These are phyloP conservation scores for Megastigmus dorsalis DNA, from an alignment of 2,888 invertebrate species.

Conservation along the genomic window DNA sequence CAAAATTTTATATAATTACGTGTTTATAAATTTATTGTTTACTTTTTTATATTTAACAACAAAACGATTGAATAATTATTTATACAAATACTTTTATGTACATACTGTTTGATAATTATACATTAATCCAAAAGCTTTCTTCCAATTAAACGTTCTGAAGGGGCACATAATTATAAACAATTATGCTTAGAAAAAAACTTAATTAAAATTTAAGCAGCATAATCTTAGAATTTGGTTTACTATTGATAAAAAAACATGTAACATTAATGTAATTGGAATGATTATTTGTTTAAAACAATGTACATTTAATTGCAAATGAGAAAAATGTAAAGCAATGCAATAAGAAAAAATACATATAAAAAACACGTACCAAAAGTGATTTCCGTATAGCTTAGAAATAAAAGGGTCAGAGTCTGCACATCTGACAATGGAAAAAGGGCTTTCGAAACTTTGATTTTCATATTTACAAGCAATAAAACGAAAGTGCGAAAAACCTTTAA, in stretches of 20 bases:
- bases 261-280: too few species aligned
- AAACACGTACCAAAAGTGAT: conserved; percentile 42
- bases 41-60: not conserved
- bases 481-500: not conserved
- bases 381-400: conserved; percentile 10
- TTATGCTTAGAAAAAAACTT: not conserved
- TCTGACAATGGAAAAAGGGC: not conserved
- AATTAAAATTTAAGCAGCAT: not conserved
- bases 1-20: not conserved
- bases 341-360: conserved; percentile 5
- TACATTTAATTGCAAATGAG: too few species aligned
- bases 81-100: too few species aligned
- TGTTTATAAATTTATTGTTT: not conserved
- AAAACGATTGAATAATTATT: not conserved
- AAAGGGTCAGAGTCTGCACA: not conserved
- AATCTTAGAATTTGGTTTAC: not conserved
- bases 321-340: conserved; percentile 16
- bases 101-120: too few species aligned
- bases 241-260: not conserved
- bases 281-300: too few species aligned
- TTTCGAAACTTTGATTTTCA: conserved; percentile 22
- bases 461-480: conserved; percentile 35
- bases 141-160: too few species aligned
- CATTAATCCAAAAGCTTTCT: not conserved
- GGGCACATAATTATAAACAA: not conserved